Conservation (phyloP, 2,113 vertebrate species). For the Centropus unirufus region DNA sequence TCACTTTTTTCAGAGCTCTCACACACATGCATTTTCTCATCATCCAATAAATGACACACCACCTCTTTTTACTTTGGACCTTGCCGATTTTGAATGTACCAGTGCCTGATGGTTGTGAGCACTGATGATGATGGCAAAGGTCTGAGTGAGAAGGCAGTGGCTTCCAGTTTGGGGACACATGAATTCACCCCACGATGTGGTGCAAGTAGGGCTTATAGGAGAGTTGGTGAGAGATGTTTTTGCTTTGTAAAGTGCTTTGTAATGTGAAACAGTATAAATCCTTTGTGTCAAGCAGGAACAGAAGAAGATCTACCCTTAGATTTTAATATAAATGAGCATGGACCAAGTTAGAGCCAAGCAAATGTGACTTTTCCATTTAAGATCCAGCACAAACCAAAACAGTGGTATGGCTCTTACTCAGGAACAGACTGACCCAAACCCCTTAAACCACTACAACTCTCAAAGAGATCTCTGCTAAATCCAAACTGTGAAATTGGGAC, state of each 20-base stretch:
- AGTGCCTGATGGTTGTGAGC: background rate
- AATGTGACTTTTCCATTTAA: background rate
- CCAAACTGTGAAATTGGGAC: constrained; percentile 43
- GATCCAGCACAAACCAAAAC: background rate
- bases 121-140: background rate
- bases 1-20: background rate
- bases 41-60: background rate
- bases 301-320: background rate
- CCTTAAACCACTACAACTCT: background rate
- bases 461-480: constrained; percentile 29
- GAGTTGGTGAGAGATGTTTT: background rate
- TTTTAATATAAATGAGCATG: background rate
- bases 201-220: background rate
- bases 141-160: background rate
- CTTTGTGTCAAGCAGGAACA: background rate
- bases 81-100: background rate
- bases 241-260: background rate
- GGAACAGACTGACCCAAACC: constrained; percentile 7
- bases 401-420: background rate
- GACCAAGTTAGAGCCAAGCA: background rate
- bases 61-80: background rate
- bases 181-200: accelerated
- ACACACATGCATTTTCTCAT: background rate
- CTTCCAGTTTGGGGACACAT: background rate
- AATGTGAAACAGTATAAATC: background rate